Evolutionary conservation across 30 jellyfish, hydroid and myxozoan species (phyloP).

Genomic region (Aurelia coerulea): DNA sequence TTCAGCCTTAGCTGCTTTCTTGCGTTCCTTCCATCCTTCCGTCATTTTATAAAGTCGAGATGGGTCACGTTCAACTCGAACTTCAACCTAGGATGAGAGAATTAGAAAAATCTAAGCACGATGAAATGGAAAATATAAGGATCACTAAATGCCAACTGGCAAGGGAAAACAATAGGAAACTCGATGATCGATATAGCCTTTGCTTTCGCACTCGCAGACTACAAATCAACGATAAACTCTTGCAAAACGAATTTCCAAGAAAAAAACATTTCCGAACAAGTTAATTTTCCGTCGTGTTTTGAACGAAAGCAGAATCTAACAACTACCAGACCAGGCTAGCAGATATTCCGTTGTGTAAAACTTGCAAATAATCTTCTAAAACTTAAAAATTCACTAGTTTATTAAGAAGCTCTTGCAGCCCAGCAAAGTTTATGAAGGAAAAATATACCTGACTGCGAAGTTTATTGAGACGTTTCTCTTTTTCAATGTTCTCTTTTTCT

Average conservation of each 20-base stretch:
- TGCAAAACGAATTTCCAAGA: too few relatives aligned
- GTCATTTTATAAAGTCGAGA: constrained; percentile 76
- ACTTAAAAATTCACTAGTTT: background rate
- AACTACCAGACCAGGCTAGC: too few relatives aligned
- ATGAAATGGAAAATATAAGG: background rate
- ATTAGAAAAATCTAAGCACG: background rate
- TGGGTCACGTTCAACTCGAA: constrained; percentile 90
- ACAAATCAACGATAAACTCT: too few relatives aligned
- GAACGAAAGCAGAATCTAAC: too few relatives aligned
- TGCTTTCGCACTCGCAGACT: too few relatives aligned
- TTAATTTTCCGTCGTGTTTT: too few relatives aligned
- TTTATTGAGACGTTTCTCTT: constrained; percentile 72
- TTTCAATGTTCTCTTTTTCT: constrained; percentile 69
- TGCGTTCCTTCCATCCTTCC: constrained; percentile 87
- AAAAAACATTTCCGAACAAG: too few relatives aligned
- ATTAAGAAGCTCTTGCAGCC: background rate
- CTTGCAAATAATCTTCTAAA: background rate
- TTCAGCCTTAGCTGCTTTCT: constrained; percentile 28
- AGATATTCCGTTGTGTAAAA: too few relatives aligned
- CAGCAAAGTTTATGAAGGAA: background rate
- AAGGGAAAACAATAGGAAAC: background rate
- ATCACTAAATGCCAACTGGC: background rate
- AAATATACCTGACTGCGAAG: constrained; percentile 65
- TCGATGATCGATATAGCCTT: too few relatives aligned
- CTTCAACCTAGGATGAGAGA: constrained; percentile 63